Percentiles rank a stretch among this genome's conserved stretches.
Conservation (phyloP, 2,797 vertebrate genomes). For the Bucorvus abyssinicus region DNA sequence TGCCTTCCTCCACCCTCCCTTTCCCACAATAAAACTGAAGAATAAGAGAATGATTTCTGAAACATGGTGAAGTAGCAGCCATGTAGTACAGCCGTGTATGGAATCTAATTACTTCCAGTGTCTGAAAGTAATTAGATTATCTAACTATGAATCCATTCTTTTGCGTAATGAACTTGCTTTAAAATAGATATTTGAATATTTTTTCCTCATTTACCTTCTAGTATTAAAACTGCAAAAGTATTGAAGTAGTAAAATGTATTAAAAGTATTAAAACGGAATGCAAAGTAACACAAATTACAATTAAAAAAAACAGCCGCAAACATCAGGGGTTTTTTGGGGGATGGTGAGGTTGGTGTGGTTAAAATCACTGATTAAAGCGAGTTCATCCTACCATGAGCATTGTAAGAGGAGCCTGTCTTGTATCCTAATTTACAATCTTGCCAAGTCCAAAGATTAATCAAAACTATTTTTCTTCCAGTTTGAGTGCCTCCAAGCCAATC, state of each 20-base stretch:
- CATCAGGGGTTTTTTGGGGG: accelerated
- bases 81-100: background rate
- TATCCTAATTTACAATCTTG: background rate
- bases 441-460: background rate
- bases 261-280: background rate
- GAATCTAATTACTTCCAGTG: background rate
- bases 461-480: background rate
- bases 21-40: background rate
- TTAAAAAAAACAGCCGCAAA: background rate
- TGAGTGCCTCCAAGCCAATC: background rate
- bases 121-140: background rate
- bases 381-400: background rate
- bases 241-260: no score
- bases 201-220: background rate
- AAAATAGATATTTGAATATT: background rate
- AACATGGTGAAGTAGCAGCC: background rate
- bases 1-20: background rate
- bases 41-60: background rate
- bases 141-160: background rate
- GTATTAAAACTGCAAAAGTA: background rate
- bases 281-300: background rate
- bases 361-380: background rate
- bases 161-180: background rate
- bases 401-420: background rate
- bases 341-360: background rate